phyloP scores from a whole-genome alignment of 2,113 vertebrate species.

The Anolis sagrei region DNA sequence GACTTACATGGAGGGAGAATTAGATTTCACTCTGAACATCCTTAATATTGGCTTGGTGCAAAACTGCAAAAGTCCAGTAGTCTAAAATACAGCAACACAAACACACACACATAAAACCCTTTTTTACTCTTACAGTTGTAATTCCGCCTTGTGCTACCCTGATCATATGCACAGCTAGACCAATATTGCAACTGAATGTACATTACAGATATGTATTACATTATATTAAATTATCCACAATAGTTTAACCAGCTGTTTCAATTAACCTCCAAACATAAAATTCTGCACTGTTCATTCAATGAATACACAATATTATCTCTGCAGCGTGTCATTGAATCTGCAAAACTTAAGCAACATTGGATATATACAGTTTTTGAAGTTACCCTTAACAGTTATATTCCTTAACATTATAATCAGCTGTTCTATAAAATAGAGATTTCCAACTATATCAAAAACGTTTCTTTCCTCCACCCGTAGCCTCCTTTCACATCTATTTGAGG shows the following conservation, averaged over 20 bases:
- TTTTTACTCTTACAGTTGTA: conserved; percentile 40
- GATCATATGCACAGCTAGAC: conserved; percentile 11
- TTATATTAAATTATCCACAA: background rate
- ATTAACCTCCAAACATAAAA: background rate
- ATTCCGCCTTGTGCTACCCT: conserved; percentile 17
- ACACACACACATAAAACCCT: background rate
- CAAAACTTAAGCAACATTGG: background rate
- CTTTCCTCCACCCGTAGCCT: conserved; percentile 14
- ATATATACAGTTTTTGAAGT: background rate
- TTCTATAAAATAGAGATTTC: background rate
- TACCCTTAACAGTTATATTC: conserved; percentile 25
- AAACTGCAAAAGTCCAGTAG: conserved; percentile 21
- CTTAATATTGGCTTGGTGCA: background rate
- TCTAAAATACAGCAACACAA: conserved; percentile 50
- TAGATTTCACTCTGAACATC: background rate
- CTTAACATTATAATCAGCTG: background rate
- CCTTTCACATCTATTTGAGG: background rate
- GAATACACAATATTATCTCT: background rate
- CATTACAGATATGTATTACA: conserved; percentile 19
- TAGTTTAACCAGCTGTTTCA: conserved; percentile 9
- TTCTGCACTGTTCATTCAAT: background rate
- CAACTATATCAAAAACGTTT: background rate
- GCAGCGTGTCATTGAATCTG: background rate
- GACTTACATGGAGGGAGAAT: too few relatives aligned
- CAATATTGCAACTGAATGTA: conserved; percentile 40